Percentiles rank a stretch among this genome's conserved stretches.
Evolutionary conservation across 1,140 invertebrate species (phyloP).

Genomic region (Diachasmimorpha longicaudata): DNA sequence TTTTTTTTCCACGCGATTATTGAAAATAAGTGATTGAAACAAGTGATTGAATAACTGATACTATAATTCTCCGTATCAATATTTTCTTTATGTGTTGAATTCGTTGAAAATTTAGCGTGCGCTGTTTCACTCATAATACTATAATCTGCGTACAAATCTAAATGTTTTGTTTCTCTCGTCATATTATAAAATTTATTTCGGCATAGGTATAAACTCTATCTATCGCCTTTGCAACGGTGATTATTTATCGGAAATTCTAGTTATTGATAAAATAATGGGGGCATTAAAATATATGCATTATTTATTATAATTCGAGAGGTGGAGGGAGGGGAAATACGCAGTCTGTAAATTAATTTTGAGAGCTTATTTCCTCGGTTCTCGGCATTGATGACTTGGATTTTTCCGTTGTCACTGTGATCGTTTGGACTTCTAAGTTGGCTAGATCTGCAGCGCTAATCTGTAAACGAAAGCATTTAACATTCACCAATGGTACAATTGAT

Average conservation of each 20-base stretch:
- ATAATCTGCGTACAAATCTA: conserved; percentile 42
- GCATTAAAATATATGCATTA: conserved; percentile 12
- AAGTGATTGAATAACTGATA: neutral
- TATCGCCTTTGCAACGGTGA: conserved; percentile 37
- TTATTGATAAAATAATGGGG: neutral
- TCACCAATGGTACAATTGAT: neutral
- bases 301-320: neutral
- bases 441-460: conserved; percentile 60
- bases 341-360: conserved; percentile 39
- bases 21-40: too few relatives aligned
- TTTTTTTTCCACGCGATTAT: conserved; percentile 14
- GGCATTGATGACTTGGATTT: conserved; percentile 58
- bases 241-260: neutral
- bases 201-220: conserved; percentile 43
- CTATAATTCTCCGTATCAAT: neutral
- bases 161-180: conserved; percentile 35
- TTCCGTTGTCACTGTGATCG: conserved; percentile 60
- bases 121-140: conserved; percentile 27
- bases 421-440: conserved; percentile 57
- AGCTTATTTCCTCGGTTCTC: conserved; percentile 58
- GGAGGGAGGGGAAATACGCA: neutral
- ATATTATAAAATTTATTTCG: conserved; percentile 41
- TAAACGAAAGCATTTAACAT: conserved; percentile 27
- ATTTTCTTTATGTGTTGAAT: neutral
- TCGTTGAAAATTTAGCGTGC: conserved; percentile 6